A percentile compares a stretch with the other conserved stretches of the same genome.
phyloP scores from a whole-genome alignment of 23 tunicate genomes.

The Botrylloides violaceus region DNA sequence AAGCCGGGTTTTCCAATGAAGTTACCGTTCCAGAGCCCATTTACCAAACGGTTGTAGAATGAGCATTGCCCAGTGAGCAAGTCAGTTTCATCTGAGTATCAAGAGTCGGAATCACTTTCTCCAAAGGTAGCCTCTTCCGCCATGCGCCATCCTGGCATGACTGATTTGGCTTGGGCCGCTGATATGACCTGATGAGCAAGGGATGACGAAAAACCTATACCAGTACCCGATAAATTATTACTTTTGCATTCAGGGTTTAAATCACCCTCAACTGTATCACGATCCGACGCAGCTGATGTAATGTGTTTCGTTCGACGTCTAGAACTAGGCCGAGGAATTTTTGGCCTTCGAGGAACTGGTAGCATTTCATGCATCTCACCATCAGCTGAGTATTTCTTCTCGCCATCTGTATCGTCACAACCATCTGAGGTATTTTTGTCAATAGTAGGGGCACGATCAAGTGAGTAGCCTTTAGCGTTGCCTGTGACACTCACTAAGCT shows the following conservation, averaged over 20 bases:
- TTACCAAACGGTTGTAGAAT: no score
- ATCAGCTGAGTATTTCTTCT: neutral
- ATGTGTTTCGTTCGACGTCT: neutral
- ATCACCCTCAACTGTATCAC: neutral
- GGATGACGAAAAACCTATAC: constrained; percentile 40
- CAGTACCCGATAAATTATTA: neutral
- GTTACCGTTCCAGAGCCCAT: no score
- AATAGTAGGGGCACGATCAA: neutral
- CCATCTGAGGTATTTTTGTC: neutral
- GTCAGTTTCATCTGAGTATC: neutral
- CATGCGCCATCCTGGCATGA: neutral
- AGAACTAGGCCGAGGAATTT: neutral
- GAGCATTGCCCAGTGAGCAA: no score
- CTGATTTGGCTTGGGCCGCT: constrained; percentile 19
- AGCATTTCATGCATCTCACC: constrained; percentile 2
- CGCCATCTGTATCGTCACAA: no score
- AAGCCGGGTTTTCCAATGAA: no score
- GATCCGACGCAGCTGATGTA: neutral
- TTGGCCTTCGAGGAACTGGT: neutral
- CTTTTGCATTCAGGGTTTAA: neutral
- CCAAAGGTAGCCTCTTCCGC: constrained; percentile 16
- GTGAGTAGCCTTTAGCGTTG: neutral
- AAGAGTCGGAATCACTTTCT: neutral
- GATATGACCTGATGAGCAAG: constrained; percentile 43
- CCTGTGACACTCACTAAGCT: neutral